Evolutionary conservation across 2,113 vertebrate genomes (phyloP).

Genomic region (Esox niger): DNA sequence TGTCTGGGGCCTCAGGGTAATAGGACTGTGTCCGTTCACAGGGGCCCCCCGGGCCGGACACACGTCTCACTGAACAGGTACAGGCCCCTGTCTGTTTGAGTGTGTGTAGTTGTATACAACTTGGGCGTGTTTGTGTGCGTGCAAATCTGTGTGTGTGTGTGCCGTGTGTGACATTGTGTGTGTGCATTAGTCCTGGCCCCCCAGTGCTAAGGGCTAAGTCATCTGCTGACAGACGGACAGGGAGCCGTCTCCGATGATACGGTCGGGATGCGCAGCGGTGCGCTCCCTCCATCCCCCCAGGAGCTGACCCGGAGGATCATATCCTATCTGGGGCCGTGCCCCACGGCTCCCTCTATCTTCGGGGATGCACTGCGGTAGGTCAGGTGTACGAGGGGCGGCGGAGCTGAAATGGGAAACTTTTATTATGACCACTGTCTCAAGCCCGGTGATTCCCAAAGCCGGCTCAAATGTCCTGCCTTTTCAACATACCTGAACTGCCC

Average conservation of each 20-base stretch:
- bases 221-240: conserved; percentile 60
- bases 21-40: conserved; percentile 28
- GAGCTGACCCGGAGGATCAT: conserved; percentile 22
- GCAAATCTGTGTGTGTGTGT: neutral
- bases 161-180: conserved; percentile 10
- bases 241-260: conserved; percentile 24
- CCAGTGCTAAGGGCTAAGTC: conserved; percentile 50
- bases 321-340: conserved; percentile 20
- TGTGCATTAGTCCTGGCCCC: conserved; percentile 19
- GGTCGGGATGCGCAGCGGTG: conserved; percentile 46
- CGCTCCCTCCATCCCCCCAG: conserved; percentile 17
- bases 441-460: conserved; percentile 57
- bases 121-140: conserved; percentile 11
- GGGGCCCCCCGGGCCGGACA: conserved; percentile 12
- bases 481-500: conserved; percentile 69
- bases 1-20: conserved; percentile 32
- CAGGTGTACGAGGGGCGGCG: conserved; percentile 45
- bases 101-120: too few relatives aligned
- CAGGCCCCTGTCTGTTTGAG: conserved; percentile 22
- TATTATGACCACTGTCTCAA: conserved; percentile 69
- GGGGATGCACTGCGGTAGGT: conserved; percentile 72
- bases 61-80: conserved; percentile 56
- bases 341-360: conserved; percentile 26
- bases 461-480: conserved; percentile 77
- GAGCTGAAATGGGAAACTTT: conserved; percentile 64